phyloP scores from a whole-genome alignment of 2,888 invertebrate genomes.

The Candidula unifasciata region DNA sequence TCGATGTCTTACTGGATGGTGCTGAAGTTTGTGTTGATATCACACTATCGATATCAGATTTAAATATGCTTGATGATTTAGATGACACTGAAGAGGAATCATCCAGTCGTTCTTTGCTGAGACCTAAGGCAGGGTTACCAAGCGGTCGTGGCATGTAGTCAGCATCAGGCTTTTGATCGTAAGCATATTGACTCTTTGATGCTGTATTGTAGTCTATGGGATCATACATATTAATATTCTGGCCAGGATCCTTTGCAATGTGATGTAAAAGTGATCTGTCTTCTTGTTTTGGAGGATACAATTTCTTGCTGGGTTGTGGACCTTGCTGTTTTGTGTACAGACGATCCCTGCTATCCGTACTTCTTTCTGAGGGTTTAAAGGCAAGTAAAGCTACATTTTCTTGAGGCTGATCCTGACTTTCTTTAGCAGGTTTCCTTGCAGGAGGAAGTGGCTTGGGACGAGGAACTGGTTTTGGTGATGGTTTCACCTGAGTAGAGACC shows the following conservation, averaged over 20 bases:
- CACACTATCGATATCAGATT: constrained; percentile 33
- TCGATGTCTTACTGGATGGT: constrained; percentile 31
- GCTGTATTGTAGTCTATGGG: constrained; percentile 44
- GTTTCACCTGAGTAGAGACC: constrained; percentile 46
- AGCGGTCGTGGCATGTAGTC: constrained; percentile 48
- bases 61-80: neutral
- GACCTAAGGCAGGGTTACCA: constrained; percentile 34
- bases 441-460: constrained; percentile 58
- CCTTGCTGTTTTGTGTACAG: constrained; percentile 31
- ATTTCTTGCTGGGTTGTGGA: constrained; percentile 6
- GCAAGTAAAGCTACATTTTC: constrained; percentile 35
- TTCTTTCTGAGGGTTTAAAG: constrained; percentile 39
- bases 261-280: neutral
- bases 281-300: constrained; percentile 11
- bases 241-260: constrained; percentile 5
- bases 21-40: constrained; percentile 31
- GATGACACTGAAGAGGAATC: neutral
- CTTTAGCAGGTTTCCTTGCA: constrained; percentile 11
- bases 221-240: constrained; percentile 40
- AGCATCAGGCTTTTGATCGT: constrained; percentile 40
- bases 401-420: neutral
- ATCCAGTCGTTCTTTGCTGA: constrained; percentile 42
- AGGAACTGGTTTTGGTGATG: constrained; percentile 56
- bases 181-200: neutral
- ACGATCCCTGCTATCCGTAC: constrained; percentile 11